phyloP scores from a whole-genome alignment of 2,113 vertebrate genomes.

The Barbus barbus region DNA sequence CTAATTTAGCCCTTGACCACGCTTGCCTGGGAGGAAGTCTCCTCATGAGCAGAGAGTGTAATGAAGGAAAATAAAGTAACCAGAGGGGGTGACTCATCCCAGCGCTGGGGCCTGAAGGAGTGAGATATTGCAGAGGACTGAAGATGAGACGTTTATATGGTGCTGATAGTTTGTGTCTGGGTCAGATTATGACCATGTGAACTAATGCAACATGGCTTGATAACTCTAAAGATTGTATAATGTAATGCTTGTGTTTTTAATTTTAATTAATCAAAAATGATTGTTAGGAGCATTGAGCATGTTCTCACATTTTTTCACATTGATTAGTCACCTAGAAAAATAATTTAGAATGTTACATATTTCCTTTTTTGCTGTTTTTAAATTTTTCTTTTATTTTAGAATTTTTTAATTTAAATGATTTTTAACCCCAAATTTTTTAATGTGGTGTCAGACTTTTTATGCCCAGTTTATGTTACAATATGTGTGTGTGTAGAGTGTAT shows the following conservation, averaged over 20 bases:
- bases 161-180: background rate
- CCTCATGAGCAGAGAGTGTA: conserved; percentile 14
- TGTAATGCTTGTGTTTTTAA: too few species aligned
- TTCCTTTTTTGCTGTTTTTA: too few species aligned
- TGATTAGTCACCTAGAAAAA: background rate
- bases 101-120: too few species aligned
- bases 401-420: background rate
- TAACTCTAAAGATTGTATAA: background rate
- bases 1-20: conserved; percentile 41
- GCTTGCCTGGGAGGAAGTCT: conserved; percentile 18
- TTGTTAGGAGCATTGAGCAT: too few species aligned
- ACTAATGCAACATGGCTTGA: background rate
- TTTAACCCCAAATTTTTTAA: background rate
- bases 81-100: conserved; percentile 7
- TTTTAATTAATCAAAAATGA: too few species aligned
- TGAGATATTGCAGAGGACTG: too few species aligned
- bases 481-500: too few species aligned
- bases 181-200: background rate
- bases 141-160: conserved; percentile 1
- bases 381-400: background rate
- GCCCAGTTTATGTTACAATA: too few species aligned
- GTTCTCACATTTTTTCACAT: too few species aligned
- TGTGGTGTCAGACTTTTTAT: too few species aligned
- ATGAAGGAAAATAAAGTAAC: conserved; percentile 29
- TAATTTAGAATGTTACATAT: background rate